These are phyloP conservation scores for Physella acuta DNA, from an alignment of 1,140 invertebrate genomes.

Conservation along the genomic window DNA sequence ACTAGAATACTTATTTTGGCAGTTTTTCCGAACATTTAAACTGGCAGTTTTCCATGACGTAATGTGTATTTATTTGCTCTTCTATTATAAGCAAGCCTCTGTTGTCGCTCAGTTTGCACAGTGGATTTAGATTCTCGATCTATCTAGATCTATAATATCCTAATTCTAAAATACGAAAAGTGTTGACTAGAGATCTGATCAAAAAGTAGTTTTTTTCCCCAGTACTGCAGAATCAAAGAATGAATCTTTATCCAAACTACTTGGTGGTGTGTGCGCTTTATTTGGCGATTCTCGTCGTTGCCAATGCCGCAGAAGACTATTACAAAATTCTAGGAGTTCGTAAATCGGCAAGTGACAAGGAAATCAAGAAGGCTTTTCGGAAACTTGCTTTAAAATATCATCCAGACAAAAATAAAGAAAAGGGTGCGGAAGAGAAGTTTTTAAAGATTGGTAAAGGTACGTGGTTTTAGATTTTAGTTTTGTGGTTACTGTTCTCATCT, in stretches of 20 bases:
- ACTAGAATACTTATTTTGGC: not conserved
- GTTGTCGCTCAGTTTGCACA: no score
- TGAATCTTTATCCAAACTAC: not conserved
- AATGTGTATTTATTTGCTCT: no score
- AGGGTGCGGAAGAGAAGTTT: constrained; percentile 55
- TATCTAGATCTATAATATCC: not conserved
- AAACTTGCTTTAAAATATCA: constrained; percentile 94
- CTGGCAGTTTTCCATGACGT: not conserved
- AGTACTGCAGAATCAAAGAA: not conserved
- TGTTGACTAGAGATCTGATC: not conserved
- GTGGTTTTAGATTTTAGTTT: no score
- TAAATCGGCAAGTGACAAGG: constrained; percentile 82
- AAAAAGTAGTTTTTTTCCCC: not conserved
- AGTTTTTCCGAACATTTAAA: not conserved
- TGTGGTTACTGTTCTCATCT: no score
- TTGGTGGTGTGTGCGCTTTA: not conserved
- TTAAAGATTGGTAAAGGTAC: constrained; percentile 58
- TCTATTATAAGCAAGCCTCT: no score
- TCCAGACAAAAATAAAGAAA: constrained; percentile 94
- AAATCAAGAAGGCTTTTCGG: constrained; percentile 91
- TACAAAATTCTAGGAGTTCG: constrained; percentile 91
- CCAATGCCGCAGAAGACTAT: constrained; percentile 71
- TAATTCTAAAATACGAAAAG: not conserved
- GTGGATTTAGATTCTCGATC: not conserved
- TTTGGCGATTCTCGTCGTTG: not conserved